Conservation (phyloP, 2,888 invertebrate genomes). For the Blera fallax region DNA sequence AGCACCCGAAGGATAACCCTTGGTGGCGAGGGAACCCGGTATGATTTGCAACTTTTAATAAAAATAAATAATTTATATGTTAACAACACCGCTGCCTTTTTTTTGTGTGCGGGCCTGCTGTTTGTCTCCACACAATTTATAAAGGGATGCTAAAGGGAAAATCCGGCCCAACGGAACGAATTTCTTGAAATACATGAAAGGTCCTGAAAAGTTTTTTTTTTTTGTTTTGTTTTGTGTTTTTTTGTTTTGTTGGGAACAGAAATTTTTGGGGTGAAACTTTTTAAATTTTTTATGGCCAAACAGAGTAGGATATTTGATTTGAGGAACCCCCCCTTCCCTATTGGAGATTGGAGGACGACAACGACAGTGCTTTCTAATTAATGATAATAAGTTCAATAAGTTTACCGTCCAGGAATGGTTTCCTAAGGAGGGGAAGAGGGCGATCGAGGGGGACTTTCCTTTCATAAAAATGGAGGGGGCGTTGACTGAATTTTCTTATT, state of each 20-base stretch:
- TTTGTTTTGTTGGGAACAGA: neutral
- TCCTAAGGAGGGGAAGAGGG: neutral
- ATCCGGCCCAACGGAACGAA: neutral
- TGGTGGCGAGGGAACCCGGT: constrained; percentile 30
- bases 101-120: neutral
- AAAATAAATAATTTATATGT: constrained; percentile 66
- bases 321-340: neutral
- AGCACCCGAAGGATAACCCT: constrained; percentile 31
- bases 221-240: neutral
- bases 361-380: constrained; percentile 19
- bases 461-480: neutral
- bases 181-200: constrained; percentile 17
- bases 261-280: constrained; percentile 30
- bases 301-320: constrained; percentile 5
- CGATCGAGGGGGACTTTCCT: neutral
- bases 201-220: constrained; percentile 18
- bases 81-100: constrained; percentile 29
- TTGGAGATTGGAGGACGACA: neutral
- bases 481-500: constrained; percentile 2
- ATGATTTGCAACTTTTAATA: constrained; percentile 66
- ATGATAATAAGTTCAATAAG: constrained; percentile 58
- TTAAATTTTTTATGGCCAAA: constrained; percentile 36
- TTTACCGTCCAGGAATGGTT: constrained; percentile 8
- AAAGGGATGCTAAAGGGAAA: neutral
- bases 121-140: neutral